These are phyloP conservation scores for Loripinus fragilis DNA, from an alignment of 2,888 invertebrate species.

Conservation along the genomic window DNA sequence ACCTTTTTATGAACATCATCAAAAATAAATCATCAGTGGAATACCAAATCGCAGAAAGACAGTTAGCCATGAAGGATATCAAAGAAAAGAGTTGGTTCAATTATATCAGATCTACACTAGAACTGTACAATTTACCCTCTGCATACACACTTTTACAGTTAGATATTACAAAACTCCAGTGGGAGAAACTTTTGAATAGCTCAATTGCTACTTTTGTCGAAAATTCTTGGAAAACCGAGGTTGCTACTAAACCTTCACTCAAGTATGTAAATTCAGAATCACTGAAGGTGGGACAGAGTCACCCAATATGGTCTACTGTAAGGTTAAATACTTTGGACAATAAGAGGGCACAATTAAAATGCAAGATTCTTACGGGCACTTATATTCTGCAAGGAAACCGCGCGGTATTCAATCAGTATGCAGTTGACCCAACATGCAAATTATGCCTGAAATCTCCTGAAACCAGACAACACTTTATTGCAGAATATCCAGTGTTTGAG, in stretches of 20 bases:
- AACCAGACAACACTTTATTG: neutral
- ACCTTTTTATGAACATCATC: neutral
- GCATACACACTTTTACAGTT: neutral
- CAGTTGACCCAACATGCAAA: neutral
- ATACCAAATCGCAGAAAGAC: conserved; percentile 6
- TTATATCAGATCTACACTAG: neutral
- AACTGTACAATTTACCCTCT: neutral
- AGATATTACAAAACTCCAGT: neutral
- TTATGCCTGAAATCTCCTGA: neutral
- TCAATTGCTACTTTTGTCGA: neutral
- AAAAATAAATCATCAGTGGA: neutral
- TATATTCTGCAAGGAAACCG: neutral
- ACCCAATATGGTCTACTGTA: neutral
- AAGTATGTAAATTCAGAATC: neutral
- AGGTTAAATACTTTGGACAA: neutral
- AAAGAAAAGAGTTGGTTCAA: conserved; percentile 11
- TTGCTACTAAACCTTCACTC: neutral
- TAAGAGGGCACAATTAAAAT: conserved; percentile 5
- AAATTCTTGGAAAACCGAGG: neutral
- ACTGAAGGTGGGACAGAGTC: neutral
- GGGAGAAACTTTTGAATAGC: neutral
- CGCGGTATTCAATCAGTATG: neutral
- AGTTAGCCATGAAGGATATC: neutral
- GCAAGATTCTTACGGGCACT: neutral
- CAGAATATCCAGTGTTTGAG: neutral